Evolutionary conservation across 2,888 invertebrate genomes (phyloP).

Genomic region (Idaea aversata): DNA sequence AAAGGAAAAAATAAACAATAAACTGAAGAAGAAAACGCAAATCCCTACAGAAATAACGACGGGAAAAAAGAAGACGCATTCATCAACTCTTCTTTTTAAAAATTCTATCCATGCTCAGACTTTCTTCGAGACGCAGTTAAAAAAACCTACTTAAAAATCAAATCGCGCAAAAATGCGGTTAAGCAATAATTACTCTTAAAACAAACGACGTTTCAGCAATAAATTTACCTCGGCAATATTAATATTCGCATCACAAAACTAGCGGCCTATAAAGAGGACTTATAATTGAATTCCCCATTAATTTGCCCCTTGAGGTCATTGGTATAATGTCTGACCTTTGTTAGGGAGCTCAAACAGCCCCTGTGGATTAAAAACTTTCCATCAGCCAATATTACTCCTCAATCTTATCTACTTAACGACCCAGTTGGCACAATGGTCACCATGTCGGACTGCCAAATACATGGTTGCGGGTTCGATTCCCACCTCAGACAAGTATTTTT

Average conservation of each 20-base stretch:
- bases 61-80: not conserved
- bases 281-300: constrained; percentile 33
- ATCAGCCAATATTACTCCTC: not conserved
- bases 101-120: not conserved
- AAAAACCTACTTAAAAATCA: not conserved
- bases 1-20: too few relatives aligned
- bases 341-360: not conserved
- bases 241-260: constrained; percentile 30
- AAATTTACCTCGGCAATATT: constrained; percentile 10
- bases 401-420: too few relatives aligned
- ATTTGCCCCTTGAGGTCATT: constrained; percentile 21
- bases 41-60: too few relatives aligned
- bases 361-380: not conserved
- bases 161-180: not conserved
- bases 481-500: too few relatives aligned
- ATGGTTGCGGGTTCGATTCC: too few relatives aligned
- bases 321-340: constrained; percentile 12
- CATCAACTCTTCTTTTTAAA: not conserved
- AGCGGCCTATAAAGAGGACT: constrained; percentile 26
- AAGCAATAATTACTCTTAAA: not conserved
- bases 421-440: too few relatives aligned
- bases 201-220: constrained; percentile 2
- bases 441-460: too few relatives aligned
- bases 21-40: too few relatives aligned
- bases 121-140: not conserved